These are phyloP conservation scores for Rhodinocichla rosea DNA, from an alignment of 2,113 vertebrate genomes.

Conservation along the genomic window DNA sequence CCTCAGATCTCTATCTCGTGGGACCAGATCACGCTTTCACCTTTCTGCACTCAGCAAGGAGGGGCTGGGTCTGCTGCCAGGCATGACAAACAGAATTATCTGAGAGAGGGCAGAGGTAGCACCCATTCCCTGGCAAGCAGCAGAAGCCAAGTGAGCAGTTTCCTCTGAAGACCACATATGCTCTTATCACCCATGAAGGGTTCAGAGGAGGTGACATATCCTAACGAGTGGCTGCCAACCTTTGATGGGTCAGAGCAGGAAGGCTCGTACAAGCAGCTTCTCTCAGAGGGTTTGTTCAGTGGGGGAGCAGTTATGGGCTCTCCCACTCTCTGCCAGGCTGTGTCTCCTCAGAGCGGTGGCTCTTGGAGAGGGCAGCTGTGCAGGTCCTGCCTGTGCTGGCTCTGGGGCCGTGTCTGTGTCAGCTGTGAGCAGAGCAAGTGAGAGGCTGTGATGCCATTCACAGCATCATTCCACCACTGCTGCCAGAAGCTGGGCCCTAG, in stretches of 20 bases:
- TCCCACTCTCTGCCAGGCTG: fast-evolving
- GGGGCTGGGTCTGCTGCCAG: not conserved
- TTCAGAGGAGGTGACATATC: not conserved
- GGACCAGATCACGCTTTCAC: not conserved
- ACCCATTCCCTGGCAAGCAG: not conserved
- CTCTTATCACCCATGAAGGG: not conserved
- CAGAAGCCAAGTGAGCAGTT: not conserved
- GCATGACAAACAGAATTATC: not conserved
- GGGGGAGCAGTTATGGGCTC: not conserved
- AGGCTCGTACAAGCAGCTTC: not conserved
- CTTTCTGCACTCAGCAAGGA: not conserved
- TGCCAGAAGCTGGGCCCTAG: not conserved
- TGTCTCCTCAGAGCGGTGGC: not conserved
- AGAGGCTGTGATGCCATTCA: fast-evolving
- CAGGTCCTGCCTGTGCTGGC: not conserved
- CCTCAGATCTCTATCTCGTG: not conserved
- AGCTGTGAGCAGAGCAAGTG: fast-evolving
- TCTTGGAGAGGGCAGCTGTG: not conserved
- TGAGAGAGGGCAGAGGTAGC: not conserved
- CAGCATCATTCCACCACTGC: not conserved
- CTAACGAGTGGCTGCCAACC: not conserved
- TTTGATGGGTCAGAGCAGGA: not conserved
- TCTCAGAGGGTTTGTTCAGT: not conserved
- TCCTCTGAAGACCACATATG: not conserved
- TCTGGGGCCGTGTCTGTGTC: not conserved